Base-by-base conservation (phyloP, 1,140 invertebrate genomes). In the Drosophila ananassae region DNA sequence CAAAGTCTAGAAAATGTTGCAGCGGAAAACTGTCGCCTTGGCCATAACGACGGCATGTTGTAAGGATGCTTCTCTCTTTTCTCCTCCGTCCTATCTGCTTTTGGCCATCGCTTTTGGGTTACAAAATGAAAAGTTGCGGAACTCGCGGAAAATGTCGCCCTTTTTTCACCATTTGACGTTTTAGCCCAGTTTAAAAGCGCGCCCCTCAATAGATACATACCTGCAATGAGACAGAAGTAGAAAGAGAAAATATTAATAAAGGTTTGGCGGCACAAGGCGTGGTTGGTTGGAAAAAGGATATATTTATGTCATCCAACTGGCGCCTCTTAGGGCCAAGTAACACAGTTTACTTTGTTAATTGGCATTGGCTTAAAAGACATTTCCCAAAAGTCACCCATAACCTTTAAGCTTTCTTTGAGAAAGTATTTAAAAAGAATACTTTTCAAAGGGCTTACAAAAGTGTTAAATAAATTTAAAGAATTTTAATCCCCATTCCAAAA, bases 11-110 rank as follows among this genome's bases (percentile, higher is more conserved):
- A 37, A 62, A 61, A 68, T 55, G 60, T 41, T 61, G 75, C 51
- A 62, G 41, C 32, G 61, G 47, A 59, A 82, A 76, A 89, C 78
- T 89, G 82, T 89, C 75, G 84, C 84, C 79, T 62, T 66, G 67
- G 75, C 79, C 73, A 87, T 87, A 87, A 87, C 79, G 83, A 89
- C 83, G 82, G 83, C 79, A 66, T 87, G 84, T 89, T 89, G 75
- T 62, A 57, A 79, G 79, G 62, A 79, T 66, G 63, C 34, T 21
- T 41, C 46, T 30, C 37, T 5, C 13, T 22, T n/a, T 44, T 22
- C 17, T 44, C 28, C 58, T 39, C 24, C 24, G 10, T 22, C 25
- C 34, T 44, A 44, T 44, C 41, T 44, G 6, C 6, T 44, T 13
- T 44, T 13, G 41, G 41, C 59, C 59, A 53, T 41, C 59, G 53